These are phyloP conservation scores for Trichacis sp. DNA, from an alignment of 2,888 invertebrate genomes.

Conservation along the genomic window DNA sequence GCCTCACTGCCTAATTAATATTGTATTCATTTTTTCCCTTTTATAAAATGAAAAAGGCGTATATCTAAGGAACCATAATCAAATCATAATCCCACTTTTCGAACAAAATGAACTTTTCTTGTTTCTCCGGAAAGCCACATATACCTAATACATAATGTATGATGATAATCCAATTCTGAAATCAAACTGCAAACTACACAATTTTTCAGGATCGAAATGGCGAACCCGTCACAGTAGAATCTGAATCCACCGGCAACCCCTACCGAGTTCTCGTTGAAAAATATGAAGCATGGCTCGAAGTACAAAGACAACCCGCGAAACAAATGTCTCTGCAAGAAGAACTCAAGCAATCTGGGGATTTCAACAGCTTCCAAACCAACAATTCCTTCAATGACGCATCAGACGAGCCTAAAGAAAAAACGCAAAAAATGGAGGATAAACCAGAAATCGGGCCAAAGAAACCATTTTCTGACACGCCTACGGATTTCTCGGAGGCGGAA, in stretches of 20 bases:
- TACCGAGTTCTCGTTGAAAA: constrained; percentile 87
- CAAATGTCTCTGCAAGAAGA: constrained; percentile 77
- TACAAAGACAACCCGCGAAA: constrained; percentile 74
- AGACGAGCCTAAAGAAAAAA: constrained; percentile 21
- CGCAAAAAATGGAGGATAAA: constrained; percentile 6
- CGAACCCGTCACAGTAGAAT: constrained; percentile 48
- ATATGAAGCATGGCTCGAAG: constrained; percentile 85
- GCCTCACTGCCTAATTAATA: no score
- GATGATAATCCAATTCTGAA: no score
- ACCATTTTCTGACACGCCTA: constrained; percentile 77
- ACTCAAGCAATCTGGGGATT: constrained; percentile 81
- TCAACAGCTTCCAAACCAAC: constrained; percentile 73
- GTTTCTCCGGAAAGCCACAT: no score
- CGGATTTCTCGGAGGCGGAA: constrained; percentile 87
- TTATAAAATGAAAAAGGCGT: no score
- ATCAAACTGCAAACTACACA: background rate
- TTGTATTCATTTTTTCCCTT: no score
- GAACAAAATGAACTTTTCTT: no score
- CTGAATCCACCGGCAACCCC: constrained; percentile 73
- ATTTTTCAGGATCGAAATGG: constrained; percentile 56
- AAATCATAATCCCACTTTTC: no score
- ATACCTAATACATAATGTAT: no score
- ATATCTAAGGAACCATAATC: no score
- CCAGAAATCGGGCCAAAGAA: constrained; percentile 46
- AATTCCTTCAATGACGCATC: constrained; percentile 62